phyloP scores from a whole-genome alignment of 2,797 vertebrate species.

The Amniataba percoides region DNA sequence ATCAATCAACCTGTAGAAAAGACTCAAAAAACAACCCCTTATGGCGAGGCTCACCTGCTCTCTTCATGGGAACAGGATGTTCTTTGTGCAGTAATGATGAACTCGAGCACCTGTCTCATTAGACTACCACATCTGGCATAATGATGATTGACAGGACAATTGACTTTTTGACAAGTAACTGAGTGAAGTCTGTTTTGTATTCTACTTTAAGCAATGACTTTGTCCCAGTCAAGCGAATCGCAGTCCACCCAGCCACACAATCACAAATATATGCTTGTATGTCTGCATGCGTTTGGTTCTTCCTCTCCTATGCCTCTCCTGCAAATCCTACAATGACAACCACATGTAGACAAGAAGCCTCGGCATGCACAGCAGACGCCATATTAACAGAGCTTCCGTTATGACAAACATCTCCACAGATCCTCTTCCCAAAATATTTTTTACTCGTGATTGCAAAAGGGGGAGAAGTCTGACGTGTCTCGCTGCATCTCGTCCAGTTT shows the following conservation, averaged over 20 bases:
- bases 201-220: constrained; percentile 28
- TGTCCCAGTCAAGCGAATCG: constrained; percentile 25
- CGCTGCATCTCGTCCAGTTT: constrained; percentile 45
- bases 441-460: constrained; percentile 58
- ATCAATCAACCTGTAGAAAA: constrained; percentile 49
- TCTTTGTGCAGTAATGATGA: constrained; percentile 56
- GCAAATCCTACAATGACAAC: constrained; percentile 75
- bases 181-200: constrained; percentile 12
- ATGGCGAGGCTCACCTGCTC: constrained; percentile 37
- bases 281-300: constrained; percentile 48
- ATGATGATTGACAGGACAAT: not conserved
- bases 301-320: constrained; percentile 39
- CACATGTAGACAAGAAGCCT: constrained; percentile 70
- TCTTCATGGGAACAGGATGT: constrained; percentile 52
- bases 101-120: constrained; percentile 63
- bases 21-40: constrained; percentile 28
- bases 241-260: constrained; percentile 10
- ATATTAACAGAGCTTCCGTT: constrained; percentile 47
- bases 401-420: constrained; percentile 66
- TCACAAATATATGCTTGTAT: constrained; percentile 44
- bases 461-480: constrained; percentile 31
- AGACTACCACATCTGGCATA: constrained; percentile 36
- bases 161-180: constrained; percentile 15
- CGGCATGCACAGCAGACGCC: constrained; percentile 47
- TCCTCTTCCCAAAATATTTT: constrained; percentile 69